Base-by-base conservation (phyloP, 2,888 invertebrate species). In the Aproaerema taeniolella region DNA sequence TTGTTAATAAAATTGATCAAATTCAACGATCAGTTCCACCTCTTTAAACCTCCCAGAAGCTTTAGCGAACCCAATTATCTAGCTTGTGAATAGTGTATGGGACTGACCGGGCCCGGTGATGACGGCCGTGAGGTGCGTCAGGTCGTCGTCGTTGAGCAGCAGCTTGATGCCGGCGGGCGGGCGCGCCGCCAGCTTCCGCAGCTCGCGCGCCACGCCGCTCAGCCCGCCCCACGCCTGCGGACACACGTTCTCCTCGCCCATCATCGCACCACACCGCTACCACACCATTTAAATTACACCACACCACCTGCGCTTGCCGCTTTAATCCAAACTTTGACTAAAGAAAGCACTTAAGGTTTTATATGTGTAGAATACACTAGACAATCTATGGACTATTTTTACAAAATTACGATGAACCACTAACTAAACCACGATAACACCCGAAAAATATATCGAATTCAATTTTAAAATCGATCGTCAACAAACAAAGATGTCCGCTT, bases 151-250 rank as follows among this genome's bases (percentile, higher is more conserved):
- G 64, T 96, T 96, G 49, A 96, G 89, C 71, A 92, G 89, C 56
- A 97, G 91, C 87, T 95, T 93, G 52, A 98, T 93, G 51, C 97
- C 98, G 87, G 98, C 96, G 39, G 96, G 95, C 50, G 97, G 95
- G 59, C 91, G 90, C 50, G 91, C 90, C 43, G 91, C 91, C 64
- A 98, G 88, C 54, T 93, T 93, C 61, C 93, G 93, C 88, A 98
- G 90, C 86, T 98, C 97, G 68, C 93, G 94, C 53, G 93, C 91
- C 52, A 98, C 94, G 62, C 94, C 91, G 16, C 31, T 93, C 68
- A 93, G 91, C 9, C 39, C 43, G 49, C 95, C 88, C 88, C 97
- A 93, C 48, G 93, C 94, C 88, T 97, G 97, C 41, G 96, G 96
- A 42, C 95, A 94, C 54, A 96, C 88, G 83, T 97, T 97, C 52